Evolutionary conservation across 2,888 invertebrate species (phyloP).

Genomic region (Andrena fulva): DNA sequence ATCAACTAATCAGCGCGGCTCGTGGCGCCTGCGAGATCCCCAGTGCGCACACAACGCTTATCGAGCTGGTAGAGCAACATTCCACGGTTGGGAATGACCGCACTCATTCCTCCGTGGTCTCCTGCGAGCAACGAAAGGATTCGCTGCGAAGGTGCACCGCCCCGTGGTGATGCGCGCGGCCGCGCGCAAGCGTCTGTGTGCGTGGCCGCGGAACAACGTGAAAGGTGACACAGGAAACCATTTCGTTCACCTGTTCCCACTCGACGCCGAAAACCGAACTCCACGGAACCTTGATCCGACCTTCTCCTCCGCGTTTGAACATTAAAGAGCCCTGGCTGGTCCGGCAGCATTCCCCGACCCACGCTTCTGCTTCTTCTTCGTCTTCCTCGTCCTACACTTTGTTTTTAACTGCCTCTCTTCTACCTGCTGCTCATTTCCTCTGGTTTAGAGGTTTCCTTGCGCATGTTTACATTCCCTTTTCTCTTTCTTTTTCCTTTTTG

Average conservation of each 20-base stretch:
- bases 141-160: slow-evolving; percentile 28
- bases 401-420: slow-evolving; percentile 14
- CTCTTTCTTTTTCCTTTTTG: not conserved
- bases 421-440: not conserved
- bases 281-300: slow-evolving; percentile 71
- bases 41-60: slow-evolving; percentile 36
- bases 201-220: slow-evolving; percentile 28
- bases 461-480: too few species aligned
- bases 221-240: slow-evolving; percentile 57
- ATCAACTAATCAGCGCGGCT: slow-evolving; percentile 56
- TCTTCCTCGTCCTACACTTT: slow-evolving; percentile 35
- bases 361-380: slow-evolving; percentile 50
- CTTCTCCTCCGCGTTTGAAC: slow-evolving; percentile 65
- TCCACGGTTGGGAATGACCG: slow-evolving; percentile 65
- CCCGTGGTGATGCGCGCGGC: not conserved
- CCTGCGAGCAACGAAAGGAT: slow-evolving; percentile 50
- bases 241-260: slow-evolving; percentile 63
- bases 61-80: slow-evolving; percentile 69
- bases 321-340: slow-evolving; percentile 56
- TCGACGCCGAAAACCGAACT: slow-evolving; percentile 64
- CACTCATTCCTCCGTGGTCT: slow-evolving; percentile 55
- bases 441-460: not conserved
- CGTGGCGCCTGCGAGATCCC: slow-evolving; percentile 61
- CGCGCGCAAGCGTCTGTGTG: not conserved
- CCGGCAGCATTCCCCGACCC: slow-evolving; percentile 68